Percentiles rank a stretch among this genome's conserved stretches.
phyloP scores from a whole-genome alignment of 2,797 vertebrate species.

The Peromyscus nudipes region DNA sequence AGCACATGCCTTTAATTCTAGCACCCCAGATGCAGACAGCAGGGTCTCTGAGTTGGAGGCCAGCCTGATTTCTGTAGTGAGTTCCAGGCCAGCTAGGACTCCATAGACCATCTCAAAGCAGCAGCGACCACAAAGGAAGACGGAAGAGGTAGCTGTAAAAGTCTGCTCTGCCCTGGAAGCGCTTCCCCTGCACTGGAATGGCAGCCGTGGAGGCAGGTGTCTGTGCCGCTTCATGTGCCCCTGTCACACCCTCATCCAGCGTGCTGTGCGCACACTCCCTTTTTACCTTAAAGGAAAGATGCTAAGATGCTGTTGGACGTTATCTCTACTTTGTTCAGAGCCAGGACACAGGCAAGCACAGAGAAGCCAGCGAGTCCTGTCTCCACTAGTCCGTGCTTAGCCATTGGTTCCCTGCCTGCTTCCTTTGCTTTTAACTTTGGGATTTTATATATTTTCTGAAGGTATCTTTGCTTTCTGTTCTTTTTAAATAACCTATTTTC shows the following conservation, averaged over 20 bases:
- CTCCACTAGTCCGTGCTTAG: not conserved
- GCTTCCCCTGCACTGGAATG: not conserved
- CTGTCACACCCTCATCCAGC: not conserved
- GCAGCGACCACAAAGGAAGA: not conserved
- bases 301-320: slow-evolving; percentile 58
- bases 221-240: not conserved
- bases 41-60: not conserved
- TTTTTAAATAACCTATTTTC: not conserved
- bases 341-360: not conserved
- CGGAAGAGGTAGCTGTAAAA: too few species aligned
- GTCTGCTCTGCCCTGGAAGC: not conserved
- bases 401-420: not conserved
- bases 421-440: not conserved
- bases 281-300: slow-evolving; percentile 63
- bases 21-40: not conserved
- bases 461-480: not conserved
- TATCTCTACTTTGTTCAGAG: slow-evolving; percentile 36
- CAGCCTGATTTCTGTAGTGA: not conserved
- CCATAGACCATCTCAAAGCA: not conserved
- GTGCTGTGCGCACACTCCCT: not conserved
- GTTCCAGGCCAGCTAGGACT: not conserved
- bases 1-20: not conserved
- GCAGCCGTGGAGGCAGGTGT: not conserved
- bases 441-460: not conserved
- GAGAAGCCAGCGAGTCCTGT: slow-evolving; percentile 33